Evolutionary conservation across 2,888 invertebrate genomes (phyloP).

Genomic region (Amphipoea oculea): DNA sequence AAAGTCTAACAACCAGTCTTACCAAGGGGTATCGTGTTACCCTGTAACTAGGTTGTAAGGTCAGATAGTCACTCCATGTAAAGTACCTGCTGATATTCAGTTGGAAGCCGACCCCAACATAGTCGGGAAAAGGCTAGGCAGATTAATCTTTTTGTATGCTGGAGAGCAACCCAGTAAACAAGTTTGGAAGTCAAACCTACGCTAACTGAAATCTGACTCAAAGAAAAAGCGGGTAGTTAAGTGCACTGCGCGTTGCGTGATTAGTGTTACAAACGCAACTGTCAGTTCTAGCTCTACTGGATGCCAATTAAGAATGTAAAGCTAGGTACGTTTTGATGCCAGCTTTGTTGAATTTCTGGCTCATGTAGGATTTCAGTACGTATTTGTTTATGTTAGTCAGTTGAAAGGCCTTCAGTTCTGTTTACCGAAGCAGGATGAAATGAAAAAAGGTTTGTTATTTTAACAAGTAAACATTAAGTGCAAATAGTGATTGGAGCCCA

Average conservation of each 20-base stretch:
- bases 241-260: conserved; percentile 35
- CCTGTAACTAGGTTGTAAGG: background rate
- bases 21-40: background rate
- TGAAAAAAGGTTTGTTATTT: background rate
- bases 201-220: conserved; percentile 21
- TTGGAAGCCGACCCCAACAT: background rate
- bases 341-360: conserved; percentile 19
- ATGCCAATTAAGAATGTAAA: conserved; percentile 31
- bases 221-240: conserved; percentile 38
- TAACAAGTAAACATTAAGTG: background rate
- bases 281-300: conserved; percentile 31
- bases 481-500: background rate
- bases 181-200: conserved; percentile 32
- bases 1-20: background rate
- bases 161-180: background rate
- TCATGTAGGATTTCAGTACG: conserved; percentile 1
- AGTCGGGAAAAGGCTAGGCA: background rate
- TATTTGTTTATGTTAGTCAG: conserved; percentile 19
- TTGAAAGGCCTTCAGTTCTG: conserved; percentile 1
- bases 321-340: conserved; percentile 1
- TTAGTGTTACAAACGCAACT: conserved; percentile 46
- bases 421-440: background rate
- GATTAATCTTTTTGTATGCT: conserved; percentile 16
- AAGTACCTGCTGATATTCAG: background rate
- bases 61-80: background rate